Percentiles rank a stretch among this genome's conserved stretches.
Evolutionary conservation across 2,888 invertebrate species (phyloP).

Genomic region (Cerceris rybyensis): DNA sequence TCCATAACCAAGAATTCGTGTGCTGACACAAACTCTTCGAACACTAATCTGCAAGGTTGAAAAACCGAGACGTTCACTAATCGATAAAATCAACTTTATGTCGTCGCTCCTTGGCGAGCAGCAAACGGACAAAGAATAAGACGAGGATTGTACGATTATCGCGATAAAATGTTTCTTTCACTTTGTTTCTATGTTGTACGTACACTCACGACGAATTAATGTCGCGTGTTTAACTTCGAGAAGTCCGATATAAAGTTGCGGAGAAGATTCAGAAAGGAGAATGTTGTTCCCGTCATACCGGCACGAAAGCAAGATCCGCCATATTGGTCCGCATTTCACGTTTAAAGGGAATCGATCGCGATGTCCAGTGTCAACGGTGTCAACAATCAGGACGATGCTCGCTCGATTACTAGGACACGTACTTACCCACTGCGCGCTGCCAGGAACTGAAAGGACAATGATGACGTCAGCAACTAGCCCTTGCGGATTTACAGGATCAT

Average conservation of each 20-base stretch:
- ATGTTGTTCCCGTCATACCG: not conserved
- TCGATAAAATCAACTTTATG: slow-evolving; percentile 22
- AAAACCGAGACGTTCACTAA: slow-evolving; percentile 17
- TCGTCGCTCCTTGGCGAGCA: not conserved
- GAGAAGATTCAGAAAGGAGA: not conserved
- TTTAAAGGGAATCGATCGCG: slow-evolving; percentile 18
- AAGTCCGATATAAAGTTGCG: not conserved
- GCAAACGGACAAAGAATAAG: not conserved
- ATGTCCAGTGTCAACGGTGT: not conserved
- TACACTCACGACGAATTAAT: too few species aligned
- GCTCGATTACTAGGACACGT: not conserved
- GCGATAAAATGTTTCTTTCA: too few species aligned
- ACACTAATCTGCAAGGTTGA: slow-evolving; percentile 1
- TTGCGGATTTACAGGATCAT: too few species aligned
- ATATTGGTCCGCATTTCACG: slow-evolving; percentile 27
- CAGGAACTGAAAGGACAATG: too few species aligned
- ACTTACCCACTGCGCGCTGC: not conserved
- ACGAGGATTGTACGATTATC: not conserved
- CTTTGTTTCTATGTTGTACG: too few species aligned
- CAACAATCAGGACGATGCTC: not conserved
- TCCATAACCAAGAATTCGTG: slow-evolving; percentile 4
- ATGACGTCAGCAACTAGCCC: too few species aligned
- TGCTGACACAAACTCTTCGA: not conserved
- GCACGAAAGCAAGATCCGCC: slow-evolving; percentile 10
- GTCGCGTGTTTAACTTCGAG: too few species aligned